Evolutionary conservation across 2,797 vertebrate genomes (phyloP).

Genomic region (Manis crassicaudata): DNA sequence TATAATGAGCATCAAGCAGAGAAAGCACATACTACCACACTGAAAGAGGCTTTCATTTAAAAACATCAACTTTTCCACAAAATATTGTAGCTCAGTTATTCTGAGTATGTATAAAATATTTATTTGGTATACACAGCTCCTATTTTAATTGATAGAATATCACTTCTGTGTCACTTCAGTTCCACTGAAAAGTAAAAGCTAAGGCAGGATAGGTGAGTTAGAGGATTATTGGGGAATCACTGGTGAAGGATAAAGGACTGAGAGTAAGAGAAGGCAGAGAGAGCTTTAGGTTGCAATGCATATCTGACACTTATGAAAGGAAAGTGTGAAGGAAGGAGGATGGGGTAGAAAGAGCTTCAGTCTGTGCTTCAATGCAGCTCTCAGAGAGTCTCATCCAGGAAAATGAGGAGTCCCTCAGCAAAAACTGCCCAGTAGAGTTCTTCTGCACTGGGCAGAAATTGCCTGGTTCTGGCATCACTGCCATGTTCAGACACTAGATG

Average conservation of each 20-base stretch:
- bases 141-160: neutral
- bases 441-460: neutral
- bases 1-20: neutral
- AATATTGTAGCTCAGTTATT: neutral
- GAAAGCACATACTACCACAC: neutral
- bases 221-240: neutral
- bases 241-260: neutral
- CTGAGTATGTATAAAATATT: neutral
- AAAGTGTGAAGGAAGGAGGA: neutral
- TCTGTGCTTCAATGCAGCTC: neutral
- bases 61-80: neutral
- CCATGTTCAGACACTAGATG: neutral
- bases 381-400: neutral
- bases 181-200: neutral
- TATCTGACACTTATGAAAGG: neutral
- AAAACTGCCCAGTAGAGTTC: neutral
- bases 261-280: neutral
- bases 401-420: accelerated
- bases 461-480: neutral
- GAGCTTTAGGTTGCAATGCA: neutral
- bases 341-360: neutral
- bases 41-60: neutral
- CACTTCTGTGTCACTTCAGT: neutral
- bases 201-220: neutral
- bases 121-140: neutral